Conservation (phyloP, 2,113 vertebrate genomes). For the Trachemys scripta region DNA sequence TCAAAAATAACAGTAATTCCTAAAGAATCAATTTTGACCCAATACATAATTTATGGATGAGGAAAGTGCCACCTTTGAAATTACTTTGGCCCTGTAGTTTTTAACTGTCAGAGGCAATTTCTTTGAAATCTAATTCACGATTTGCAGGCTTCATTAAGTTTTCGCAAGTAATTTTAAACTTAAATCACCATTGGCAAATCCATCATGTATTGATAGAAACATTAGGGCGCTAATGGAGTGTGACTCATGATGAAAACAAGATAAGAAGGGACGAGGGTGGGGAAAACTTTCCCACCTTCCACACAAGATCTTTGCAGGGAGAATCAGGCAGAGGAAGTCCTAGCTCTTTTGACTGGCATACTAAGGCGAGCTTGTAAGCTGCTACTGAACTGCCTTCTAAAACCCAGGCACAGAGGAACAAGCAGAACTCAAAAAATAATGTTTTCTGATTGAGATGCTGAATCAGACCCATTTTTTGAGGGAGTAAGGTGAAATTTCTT, state of each 20-base stretch:
- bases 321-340: background rate
- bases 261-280: constrained; percentile 21
- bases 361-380: background rate
- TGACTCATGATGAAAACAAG: constrained; percentile 62
- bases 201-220: constrained; percentile 76
- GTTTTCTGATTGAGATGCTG: background rate
- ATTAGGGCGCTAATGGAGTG: constrained; percentile 52
- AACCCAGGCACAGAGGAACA: background rate
- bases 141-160: constrained; percentile 72
- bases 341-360: accelerated
- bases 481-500: background rate
- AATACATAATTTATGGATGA: background rate
- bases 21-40: constrained; percentile 32
- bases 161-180: constrained; percentile 70
- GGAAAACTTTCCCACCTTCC: background rate
- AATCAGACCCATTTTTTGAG: background rate
- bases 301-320: background rate
- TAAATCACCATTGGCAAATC: constrained; percentile 67
- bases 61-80: constrained; percentile 47
- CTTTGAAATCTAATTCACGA: constrained; percentile 63
- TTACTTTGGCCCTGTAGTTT: constrained; percentile 55
- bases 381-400: background rate
- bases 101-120: constrained; percentile 62
- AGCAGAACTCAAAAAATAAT: background rate
- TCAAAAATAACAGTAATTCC: background rate